These are phyloP conservation scores for Entosphenus tridentatus DNA, from an alignment of 2,113 vertebrate genomes.

Conservation along the genomic window DNA sequence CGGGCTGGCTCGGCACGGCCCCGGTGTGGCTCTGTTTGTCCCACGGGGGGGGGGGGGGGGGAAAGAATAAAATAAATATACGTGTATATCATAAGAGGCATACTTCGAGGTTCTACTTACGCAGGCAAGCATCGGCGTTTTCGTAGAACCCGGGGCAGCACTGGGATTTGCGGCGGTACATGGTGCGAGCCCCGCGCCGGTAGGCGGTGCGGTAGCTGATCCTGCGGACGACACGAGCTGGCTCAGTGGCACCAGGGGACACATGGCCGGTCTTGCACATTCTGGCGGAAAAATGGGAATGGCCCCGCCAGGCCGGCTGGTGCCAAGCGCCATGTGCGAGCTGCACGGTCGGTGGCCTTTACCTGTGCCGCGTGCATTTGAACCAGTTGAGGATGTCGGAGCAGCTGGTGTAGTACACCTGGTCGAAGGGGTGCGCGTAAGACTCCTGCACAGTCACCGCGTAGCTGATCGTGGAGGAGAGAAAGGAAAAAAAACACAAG, in stretches of 20 bases:
- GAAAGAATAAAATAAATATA: too few relatives aligned
- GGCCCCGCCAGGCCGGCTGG: too few relatives aligned
- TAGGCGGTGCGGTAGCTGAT: slow-evolving; percentile 77
- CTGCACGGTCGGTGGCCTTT: too few relatives aligned
- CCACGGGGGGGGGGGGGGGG: too few relatives aligned
- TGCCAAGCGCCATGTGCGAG: too few relatives aligned
- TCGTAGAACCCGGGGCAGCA: slow-evolving; percentile 88
- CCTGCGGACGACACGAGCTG: slow-evolving; percentile 19
- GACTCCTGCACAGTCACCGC: slow-evolving; percentile 84
- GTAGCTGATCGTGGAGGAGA: slow-evolving; percentile 28
- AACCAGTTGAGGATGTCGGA: slow-evolving; percentile 94
- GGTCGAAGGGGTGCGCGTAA: slow-evolving; percentile 72
- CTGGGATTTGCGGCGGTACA: slow-evolving; percentile 82
- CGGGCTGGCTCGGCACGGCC: too few relatives aligned
- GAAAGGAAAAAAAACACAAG: slow-evolving; percentile 9
- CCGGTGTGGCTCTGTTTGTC: too few relatives aligned
- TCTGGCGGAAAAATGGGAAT: too few relatives aligned
- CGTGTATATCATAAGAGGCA: neutral
- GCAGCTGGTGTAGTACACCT: slow-evolving; percentile 91
- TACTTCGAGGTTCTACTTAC: slow-evolving; percentile 30
- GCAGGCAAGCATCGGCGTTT: slow-evolving; percentile 56
- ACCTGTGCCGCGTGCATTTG: slow-evolving; percentile 92
- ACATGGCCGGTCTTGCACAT: too few relatives aligned
- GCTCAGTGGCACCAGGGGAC: too few relatives aligned
- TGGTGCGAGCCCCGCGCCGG: slow-evolving; percentile 69